Conservation (phyloP, 2,797 vertebrate species). For the Ptychobarbus kaznakovi region DNA sequence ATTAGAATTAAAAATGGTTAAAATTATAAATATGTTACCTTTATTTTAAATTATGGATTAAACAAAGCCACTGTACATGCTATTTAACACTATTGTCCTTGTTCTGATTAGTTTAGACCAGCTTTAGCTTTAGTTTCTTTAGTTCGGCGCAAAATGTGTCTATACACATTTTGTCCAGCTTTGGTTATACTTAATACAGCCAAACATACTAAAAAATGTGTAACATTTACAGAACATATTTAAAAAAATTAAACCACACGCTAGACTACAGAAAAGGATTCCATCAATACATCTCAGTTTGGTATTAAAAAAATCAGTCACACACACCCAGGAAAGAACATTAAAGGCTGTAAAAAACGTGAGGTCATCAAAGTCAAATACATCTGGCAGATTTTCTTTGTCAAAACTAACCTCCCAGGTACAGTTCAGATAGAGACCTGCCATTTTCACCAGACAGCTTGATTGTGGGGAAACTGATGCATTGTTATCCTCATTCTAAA, state of each 20-base stretch:
- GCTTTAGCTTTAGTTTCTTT: neutral
- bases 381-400: constrained; percentile 27
- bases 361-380: constrained; percentile 38
- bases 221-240: neutral
- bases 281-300: neutral
- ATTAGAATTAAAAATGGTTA: neutral
- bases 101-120: neutral
- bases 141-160: neutral
- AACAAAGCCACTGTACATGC: neutral
- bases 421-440: neutral
- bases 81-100: neutral
- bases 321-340: neutral
- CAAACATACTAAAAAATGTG: neutral
- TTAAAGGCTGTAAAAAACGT: neutral
- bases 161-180: neutral
- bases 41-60: neutral
- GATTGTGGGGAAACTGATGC: neutral
- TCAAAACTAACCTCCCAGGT: neutral
- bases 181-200: neutral
- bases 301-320: neutral
- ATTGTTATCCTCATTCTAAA: neutral
- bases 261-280: neutral
- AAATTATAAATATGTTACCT: neutral
- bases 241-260: neutral
- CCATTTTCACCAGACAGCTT: constrained; percentile 6